A percentile compares a stretch with the other conserved stretches of the same genome.
Conservation (phyloP, 2,888 invertebrate genomes). For the Andrena flavipes region DNA sequence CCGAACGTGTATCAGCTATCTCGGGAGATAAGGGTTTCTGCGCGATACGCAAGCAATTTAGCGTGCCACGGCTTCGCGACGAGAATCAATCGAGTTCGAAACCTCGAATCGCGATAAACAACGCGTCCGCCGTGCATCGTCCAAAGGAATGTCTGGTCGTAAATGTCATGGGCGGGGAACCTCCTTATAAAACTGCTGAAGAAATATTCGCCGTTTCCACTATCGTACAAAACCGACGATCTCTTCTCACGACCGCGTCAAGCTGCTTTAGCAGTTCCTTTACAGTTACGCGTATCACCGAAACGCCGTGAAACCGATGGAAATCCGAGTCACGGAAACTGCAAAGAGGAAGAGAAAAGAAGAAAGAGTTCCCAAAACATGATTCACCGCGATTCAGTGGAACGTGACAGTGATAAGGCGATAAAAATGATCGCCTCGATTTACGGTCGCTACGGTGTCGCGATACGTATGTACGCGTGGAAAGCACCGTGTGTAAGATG, state of each 20-base stretch:
- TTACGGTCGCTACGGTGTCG: slow-evolving; percentile 5
- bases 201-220: slow-evolving; percentile 36
- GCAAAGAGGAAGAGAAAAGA: background rate
- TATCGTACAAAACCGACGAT: background rate
- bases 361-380: slow-evolving; percentile 32
- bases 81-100: slow-evolving; percentile 21
- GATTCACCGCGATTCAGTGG: slow-evolving; percentile 50
- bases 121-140: slow-evolving; percentile 13
- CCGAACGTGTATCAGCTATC: slow-evolving; percentile 35
- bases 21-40: slow-evolving; percentile 45
- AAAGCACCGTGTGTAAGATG: background rate
- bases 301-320: background rate
- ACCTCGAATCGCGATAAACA: slow-evolving; percentile 42
- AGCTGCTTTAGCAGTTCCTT: background rate
- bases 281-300: background rate
- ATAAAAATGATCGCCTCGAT: slow-evolving; percentile 40
- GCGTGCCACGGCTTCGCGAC: slow-evolving; percentile 11
- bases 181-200: slow-evolving; percentile 21
- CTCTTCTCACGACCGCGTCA: background rate
- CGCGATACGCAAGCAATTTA: slow-evolving; percentile 27
- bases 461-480: background rate
- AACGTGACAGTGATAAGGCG: slow-evolving; percentile 38
- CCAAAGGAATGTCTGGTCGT: slow-evolving; percentile 24
- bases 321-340: background rate
- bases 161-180: slow-evolving; percentile 57